A percentile compares a stretch with the other conserved stretches of the same genome.
Conservation (phyloP, 2,888 invertebrate genomes). For the Temnothorax rugatulus region DNA sequence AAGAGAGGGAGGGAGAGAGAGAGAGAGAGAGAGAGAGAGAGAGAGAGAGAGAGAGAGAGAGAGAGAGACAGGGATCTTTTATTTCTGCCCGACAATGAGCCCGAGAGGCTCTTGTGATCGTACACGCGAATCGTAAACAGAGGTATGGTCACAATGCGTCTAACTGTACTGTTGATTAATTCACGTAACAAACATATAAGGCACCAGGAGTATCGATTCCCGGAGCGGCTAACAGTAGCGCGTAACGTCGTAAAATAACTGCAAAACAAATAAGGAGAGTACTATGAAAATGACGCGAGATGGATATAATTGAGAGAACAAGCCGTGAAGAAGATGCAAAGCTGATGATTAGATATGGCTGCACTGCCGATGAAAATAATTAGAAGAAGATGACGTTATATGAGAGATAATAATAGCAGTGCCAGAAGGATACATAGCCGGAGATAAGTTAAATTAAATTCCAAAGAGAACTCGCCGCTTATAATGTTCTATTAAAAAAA, state of each 20-base stretch:
- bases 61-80: conserved; percentile 48
- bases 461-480: not conserved
- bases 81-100: conserved; percentile 54
- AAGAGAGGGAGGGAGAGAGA: conserved; percentile 19
- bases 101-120: conserved; percentile 11
- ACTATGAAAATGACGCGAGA: not conserved
- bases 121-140: conserved; percentile 41
- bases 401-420: not conserved
- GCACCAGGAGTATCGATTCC: conserved; percentile 5
- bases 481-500: not conserved
- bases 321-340: conserved; percentile 42
- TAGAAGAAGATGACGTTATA: not conserved
- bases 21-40: not conserved
- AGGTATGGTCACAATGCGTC: conserved; percentile 17
- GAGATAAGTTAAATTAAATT: not conserved
- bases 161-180: conserved; percentile 52
- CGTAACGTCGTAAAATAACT: not conserved
- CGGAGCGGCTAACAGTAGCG: not conserved
- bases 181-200: conserved; percentile 9
- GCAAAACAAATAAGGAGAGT: conserved; percentile 14
- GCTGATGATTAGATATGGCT: not conserved
- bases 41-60: conserved; percentile 40
- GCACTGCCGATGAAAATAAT: not conserved
- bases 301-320: not conserved
- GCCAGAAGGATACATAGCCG: not conserved